Base-by-base conservation (phyloP, 1,140 invertebrate species). In the Drosophila aff. region DNA sequence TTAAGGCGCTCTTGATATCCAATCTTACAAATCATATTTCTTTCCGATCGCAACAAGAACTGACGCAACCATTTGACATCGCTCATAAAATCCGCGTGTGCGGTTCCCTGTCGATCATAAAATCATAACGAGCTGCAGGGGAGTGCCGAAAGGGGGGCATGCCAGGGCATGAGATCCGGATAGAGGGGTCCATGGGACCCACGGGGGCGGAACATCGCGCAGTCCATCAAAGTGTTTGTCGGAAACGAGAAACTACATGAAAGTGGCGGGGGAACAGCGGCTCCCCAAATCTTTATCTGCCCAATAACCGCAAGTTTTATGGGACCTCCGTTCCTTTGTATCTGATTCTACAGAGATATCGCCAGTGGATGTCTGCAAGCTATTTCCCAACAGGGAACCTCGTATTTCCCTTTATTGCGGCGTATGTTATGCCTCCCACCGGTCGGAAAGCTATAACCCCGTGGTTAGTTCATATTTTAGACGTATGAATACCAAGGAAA, bases 11-110 rank as follows among this genome's bases (percentile, higher is more conserved):
- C 72, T 80, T 83, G 82, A 77, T 87, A 81, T 81, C 62, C 81
- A 78, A 87, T 89, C 80, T 66, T 65, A 78, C 81, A 87, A 89
- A 89, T 89, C 84, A 90, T 90, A 89, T 84, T 80, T 87, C 80
- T 75, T 71, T 60, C 60, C 50, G 79, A 87, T 86, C 75, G 64
- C 66, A 79, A 82, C 60, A 72, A 76, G 46, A 76, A 69, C 71
- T 82, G 76, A 87, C 76, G 79, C 82, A 86, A 87, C 68, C 79
- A 46, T 68, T 86, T 86, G 82, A 86, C 83, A 87, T 79, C 47
- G 26, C 60, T 64, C 76, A 77, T 84, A 81, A 85, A 84, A 84
- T 62, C 75, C 47, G 53, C 64, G 60, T 69, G 63, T 74, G 74
- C 79, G 74, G 72, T 58, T 69, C 60, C 46, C 9, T 46, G 63